Evolutionary conservation across 1,140 invertebrate species (phyloP), one percentile per base, ranked within the genome.

Genomic region (Drosophila busckii): DNA sequence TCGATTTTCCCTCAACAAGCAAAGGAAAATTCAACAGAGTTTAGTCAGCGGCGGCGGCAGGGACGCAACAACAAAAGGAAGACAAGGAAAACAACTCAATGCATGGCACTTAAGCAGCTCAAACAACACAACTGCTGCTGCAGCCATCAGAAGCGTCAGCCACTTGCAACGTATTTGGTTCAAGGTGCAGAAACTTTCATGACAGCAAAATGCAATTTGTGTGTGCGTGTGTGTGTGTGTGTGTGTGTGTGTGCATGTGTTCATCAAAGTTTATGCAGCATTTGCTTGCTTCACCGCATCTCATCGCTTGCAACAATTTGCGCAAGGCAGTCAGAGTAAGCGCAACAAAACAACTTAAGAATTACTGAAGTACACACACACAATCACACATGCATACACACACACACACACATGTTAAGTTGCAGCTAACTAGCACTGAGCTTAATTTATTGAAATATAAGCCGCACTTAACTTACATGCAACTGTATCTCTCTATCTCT

Each of bases 101-200:
- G 73, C 68, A 80, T 71, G 73, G 73, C 73, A 71, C 71, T 71
- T 78, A 78, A 71, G 73, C 56, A 80, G 67, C 56, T 59, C 67
- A 54, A 49, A 31, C 42, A 45, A 40, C 46, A 64, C 22, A 41
- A 19, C 34, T 53, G 10, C 17, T 22, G 12, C 34, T 35, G 19
- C 25, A 62, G 49, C 45, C 34, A 52, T 17, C 38, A 58, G 26
- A 46, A 31, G 16, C 28, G 25, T 23, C 44, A 50, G 32, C 20
- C 29, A 41, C 62, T 67, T 62, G 56, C 55, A 50, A 53, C 44
- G 58, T 67, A 80, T 66, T 78, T 50, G 63, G 60, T 76, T 54
- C 25, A 68, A 78, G 73, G 73, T 78, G 73, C 58, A 37, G 73
- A 67, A 67, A 67, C 71, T 78, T 70, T 44, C 28, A 37, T 53